phyloP scores from a whole-genome alignment of 1,140 invertebrate species.

The Pentalonia nigronervosa region DNA sequence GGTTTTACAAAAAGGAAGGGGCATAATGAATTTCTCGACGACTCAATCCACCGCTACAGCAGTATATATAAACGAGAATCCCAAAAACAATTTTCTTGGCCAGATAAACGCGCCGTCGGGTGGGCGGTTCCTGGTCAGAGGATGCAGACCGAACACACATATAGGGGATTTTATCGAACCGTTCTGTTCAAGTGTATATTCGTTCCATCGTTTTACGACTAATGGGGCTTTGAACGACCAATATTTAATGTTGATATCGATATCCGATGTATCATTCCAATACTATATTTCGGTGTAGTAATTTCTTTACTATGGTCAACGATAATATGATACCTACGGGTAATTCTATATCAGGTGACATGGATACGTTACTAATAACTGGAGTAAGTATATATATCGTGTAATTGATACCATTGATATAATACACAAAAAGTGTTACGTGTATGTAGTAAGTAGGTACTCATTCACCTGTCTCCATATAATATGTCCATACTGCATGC shows the following conservation, averaged over 20 bases:
- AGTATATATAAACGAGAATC: background rate
- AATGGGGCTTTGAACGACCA: background rate
- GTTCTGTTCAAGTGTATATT: background rate
- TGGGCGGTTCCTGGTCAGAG: background rate
- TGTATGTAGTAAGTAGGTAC: background rate
- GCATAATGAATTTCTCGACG: slow-evolving; percentile 1
- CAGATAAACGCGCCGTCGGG: background rate
- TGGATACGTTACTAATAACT: background rate
- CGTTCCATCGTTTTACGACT: background rate
- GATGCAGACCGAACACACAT: background rate
- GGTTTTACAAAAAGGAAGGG: background rate
- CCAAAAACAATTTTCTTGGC: background rate
- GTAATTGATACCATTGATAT: background rate
- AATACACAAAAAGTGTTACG: background rate
- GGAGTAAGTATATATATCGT: background rate
- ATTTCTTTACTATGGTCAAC: background rate
- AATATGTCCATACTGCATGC: background rate
- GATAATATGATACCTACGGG: background rate
- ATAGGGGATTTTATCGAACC: slow-evolving; percentile 30
- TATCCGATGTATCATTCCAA: background rate
- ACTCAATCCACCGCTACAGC: background rate
- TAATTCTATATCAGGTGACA: background rate
- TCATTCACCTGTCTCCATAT: background rate
- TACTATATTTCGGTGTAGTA: background rate
- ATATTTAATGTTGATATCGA: background rate